These are phyloP conservation scores for Scolopax rusticola DNA, from an alignment of 2,797 vertebrate species.

Conservation along the genomic window DNA sequence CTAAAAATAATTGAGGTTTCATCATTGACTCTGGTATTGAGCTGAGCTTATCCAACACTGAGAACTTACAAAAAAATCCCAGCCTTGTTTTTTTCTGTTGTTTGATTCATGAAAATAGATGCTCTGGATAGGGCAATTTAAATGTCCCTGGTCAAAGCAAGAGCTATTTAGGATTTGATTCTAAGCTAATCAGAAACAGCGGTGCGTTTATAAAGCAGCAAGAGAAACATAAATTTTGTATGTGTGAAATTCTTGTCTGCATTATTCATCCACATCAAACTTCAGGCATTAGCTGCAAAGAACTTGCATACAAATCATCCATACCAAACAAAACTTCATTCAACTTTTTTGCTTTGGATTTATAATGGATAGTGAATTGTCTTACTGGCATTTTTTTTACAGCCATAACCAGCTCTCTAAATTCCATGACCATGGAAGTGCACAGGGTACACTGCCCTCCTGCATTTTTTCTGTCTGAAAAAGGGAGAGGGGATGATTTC, in stretches of 20 bases:
- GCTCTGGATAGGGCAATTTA: neutral
- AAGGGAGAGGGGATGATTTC: neutral
- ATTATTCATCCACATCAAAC: conserved; percentile 40
- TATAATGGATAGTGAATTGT: conserved; percentile 14
- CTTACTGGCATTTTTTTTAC: conserved; percentile 13
- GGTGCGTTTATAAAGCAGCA: neutral
- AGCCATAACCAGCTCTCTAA: neutral
- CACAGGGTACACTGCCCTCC: neutral
- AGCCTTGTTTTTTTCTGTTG: neutral
- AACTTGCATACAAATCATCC: conserved; percentile 6
- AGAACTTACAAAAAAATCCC: neutral
- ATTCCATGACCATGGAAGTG: neutral
- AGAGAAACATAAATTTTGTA: conserved; percentile 25
- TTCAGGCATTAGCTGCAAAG: conserved; percentile 23
- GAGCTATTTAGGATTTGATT: conserved; percentile 15
- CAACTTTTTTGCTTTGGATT: neutral
- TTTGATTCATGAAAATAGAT: conserved; percentile 12
- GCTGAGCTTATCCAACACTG: neutral
- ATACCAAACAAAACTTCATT: neutral
- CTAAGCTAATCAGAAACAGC: conserved; percentile 37
- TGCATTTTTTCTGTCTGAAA: neutral
- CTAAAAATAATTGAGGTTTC: neutral
- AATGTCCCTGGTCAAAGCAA: neutral
- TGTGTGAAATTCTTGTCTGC: conserved; percentile 33
- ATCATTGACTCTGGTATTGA: neutral